Evolutionary conservation across 2,797 vertebrate species (phyloP).

Genomic region (Ctenosaura bakeri): DNA sequence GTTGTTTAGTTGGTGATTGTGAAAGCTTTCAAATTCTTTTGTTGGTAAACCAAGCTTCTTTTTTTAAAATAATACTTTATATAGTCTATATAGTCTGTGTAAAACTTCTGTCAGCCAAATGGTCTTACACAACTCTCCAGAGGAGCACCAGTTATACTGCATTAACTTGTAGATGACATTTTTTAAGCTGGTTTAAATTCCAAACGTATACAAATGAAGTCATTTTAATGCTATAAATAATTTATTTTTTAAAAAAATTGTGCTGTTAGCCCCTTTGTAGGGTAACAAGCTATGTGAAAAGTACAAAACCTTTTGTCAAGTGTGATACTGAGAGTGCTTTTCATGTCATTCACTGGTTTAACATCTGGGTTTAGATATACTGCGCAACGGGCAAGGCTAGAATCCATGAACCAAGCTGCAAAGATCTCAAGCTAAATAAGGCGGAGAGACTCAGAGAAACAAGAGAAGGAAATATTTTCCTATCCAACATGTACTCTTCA

Average conservation of each 20-base stretch:
- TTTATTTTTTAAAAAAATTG: conserved; percentile 88
- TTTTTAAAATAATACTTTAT: conserved; percentile 64
- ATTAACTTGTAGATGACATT: conserved; percentile 70
- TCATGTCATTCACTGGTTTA: conserved; percentile 85
- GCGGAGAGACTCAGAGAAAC: conserved; percentile 85
- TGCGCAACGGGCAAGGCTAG: conserved; percentile 86
- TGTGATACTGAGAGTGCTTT: conserved; percentile 86
- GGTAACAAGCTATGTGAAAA: conserved; percentile 87
- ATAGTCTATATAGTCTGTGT: conserved; percentile 68
- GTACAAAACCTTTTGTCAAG: conserved; percentile 89
- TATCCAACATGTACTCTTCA: conserved; percentile 91
- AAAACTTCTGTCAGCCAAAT: conserved; percentile 75
- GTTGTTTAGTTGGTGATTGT: conserved; percentile 58
- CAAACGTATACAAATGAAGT: conserved; percentile 89
- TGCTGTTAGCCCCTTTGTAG: conserved; percentile 86
- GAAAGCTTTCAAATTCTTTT: conserved; percentile 59
- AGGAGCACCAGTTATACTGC: conserved; percentile 75
- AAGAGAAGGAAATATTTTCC: conserved; percentile 86
- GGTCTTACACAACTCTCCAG: conserved; percentile 73
- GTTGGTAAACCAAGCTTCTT: conserved; percentile 68
- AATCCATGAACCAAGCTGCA: conserved; percentile 90
- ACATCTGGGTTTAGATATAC: conserved; percentile 83
- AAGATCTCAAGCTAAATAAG: conserved; percentile 89
- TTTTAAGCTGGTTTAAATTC: conserved; percentile 85
- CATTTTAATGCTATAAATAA: conserved; percentile 89